A percentile compares a stretch with the other conserved stretches of the same genome.
Evolutionary conservation across 2,113 vertebrate genomes (phyloP).

Genomic region (Chloebia gouldiae): DNA sequence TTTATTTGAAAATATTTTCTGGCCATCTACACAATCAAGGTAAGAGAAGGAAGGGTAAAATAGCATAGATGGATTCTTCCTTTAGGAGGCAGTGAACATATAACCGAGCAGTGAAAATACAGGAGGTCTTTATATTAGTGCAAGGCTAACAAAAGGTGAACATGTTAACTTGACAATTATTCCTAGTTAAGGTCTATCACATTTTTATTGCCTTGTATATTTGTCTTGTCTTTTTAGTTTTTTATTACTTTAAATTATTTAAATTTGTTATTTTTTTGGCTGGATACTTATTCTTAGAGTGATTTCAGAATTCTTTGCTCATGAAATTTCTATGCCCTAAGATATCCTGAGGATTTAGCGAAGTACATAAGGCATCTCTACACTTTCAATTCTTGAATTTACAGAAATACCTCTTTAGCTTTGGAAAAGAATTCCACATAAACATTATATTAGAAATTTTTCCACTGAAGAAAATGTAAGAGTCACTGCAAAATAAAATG

Average conservation of each 20-base stretch:
- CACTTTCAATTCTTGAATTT: not conserved
- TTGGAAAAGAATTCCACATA: not conserved
- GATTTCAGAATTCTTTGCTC: not conserved
- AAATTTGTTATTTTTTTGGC: not conserved
- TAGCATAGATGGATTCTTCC: not conserved
- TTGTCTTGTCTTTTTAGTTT: not conserved
- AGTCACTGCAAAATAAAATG: not conserved
- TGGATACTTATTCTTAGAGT: not conserved
- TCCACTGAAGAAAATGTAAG: not conserved
- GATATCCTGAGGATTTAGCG: fast-evolving
- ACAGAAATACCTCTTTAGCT: not conserved
- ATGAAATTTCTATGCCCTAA: not conserved
- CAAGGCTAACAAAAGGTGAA: not conserved
- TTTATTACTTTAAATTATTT: not conserved
- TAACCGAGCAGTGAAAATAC: not conserved
- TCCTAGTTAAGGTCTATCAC: not conserved
- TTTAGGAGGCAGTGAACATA: not conserved
- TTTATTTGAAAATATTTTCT: not conserved
- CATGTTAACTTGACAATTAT: not conserved
- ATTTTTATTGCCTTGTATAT: not conserved
- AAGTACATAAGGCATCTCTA: not conserved
- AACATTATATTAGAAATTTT: not conserved
- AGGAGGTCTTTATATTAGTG: not conserved
- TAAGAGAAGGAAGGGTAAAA: not conserved
- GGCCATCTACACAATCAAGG: not conserved